phyloP scores from a whole-genome alignment of 2,113 vertebrate genomes.

The Neomonachus schauinslandi region DNA sequence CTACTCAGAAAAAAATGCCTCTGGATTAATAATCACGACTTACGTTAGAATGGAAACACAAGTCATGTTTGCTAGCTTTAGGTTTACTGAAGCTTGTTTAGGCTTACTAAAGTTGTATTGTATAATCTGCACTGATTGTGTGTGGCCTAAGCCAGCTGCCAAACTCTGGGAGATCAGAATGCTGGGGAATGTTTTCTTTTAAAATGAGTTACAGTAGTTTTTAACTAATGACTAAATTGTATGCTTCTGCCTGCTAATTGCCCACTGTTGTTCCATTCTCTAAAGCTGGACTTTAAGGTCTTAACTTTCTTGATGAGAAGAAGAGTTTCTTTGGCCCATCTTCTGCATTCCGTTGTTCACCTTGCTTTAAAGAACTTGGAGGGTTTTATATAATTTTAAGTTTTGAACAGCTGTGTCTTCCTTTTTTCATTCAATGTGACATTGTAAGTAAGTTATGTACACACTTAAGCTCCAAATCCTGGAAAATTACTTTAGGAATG shows the following conservation, averaged over 20 bases:
- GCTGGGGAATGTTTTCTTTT: not conserved
- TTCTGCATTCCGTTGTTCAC: not conserved
- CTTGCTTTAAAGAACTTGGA: not conserved
- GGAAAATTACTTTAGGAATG: not conserved
- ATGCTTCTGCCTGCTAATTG: not conserved
- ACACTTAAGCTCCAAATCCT: not conserved
- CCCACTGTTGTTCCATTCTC: rapidly evolving
- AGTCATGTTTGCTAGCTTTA: not conserved
- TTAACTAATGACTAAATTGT: not conserved
- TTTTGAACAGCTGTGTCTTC: not conserved
- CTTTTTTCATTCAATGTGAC: not conserved
- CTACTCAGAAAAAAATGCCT: not conserved
- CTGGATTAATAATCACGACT: not conserved
- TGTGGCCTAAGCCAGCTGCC: not conserved
- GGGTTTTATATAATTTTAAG: not conserved
- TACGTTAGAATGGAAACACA: constrained; percentile 26
- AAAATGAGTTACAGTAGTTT: not conserved
- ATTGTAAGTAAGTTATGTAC: not conserved
- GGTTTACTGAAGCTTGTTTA: not conserved
- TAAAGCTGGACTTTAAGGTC: not conserved
- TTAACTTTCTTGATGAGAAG: not conserved
- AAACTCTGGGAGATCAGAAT: not conserved
- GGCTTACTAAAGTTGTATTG: not conserved
- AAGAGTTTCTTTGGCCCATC: not conserved
- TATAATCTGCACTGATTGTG: rapidly evolving